phyloP scores from a whole-genome alignment of 2,797 vertebrate species.

The Erethizon dorsatum region DNA sequence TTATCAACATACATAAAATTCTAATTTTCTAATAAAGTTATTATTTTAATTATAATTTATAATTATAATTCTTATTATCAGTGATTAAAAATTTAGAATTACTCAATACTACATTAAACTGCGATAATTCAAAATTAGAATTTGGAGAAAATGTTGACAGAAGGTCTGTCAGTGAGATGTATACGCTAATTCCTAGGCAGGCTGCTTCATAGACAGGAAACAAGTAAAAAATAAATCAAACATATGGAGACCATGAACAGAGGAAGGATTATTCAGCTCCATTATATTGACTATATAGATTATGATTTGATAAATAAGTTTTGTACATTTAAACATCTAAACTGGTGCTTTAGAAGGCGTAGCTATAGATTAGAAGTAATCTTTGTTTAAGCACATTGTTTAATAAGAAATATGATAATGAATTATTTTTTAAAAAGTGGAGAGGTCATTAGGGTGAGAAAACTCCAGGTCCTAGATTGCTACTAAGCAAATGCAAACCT shows the following conservation, averaged over 20 bases:
- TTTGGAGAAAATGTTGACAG: slow-evolving; percentile 72
- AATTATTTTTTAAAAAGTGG: not conserved
- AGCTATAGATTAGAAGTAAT: not conserved
- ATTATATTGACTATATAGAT: slow-evolving; percentile 60
- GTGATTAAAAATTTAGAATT: slow-evolving; percentile 35
- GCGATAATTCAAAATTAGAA: slow-evolving; percentile 66
- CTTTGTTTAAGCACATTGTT: not conserved
- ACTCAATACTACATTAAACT: not conserved
- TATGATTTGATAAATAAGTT: slow-evolving; percentile 56
- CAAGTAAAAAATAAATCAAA: slow-evolving; percentile 71
- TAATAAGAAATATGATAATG: not conserved
- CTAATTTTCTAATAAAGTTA: not conserved
- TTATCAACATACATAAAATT: slow-evolving; percentile 8
- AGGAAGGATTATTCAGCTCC: slow-evolving; percentile 69
- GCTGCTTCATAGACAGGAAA: slow-evolving; percentile 70
- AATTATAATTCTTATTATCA: not conserved
- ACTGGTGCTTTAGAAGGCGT: not conserved
- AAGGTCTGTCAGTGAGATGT: slow-evolving; percentile 66
- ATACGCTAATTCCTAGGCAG: slow-evolving; percentile 65
- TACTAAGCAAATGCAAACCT: not conserved
- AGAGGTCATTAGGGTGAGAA: not conserved
- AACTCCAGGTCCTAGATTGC: not conserved
- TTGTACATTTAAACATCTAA: not conserved
- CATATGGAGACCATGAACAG: slow-evolving; percentile 66
- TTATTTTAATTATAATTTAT: not conserved